Base-by-base conservation (phyloP, 2,113 vertebrate species). In the Carassius gibelio region DNA sequence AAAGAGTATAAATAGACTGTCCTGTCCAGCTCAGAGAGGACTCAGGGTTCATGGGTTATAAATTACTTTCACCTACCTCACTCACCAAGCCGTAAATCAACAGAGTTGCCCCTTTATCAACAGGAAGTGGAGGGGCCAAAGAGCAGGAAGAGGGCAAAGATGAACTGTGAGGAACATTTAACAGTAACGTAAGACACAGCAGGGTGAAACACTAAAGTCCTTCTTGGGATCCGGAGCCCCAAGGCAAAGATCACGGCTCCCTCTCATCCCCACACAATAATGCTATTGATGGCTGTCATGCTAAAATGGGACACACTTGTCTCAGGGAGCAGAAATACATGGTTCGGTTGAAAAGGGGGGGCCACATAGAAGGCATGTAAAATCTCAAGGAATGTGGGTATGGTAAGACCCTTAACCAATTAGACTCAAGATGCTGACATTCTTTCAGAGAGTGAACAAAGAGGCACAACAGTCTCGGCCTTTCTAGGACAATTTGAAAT, bases 351-450 rank as follows among this genome's bases (percentile, higher is more conserved):
- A 91, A 89, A 88, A 77, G n/a, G 88, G 89, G 26, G 82, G 88
- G 86, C 74, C 89, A 82, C 91, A 89, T 90, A 88, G 88, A 91
- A 90, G 91, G 90, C 91, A 92, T 88, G 87, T 91, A 92, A 91
- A 93, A 94, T 86, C 85, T 88, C 83, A 55, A 94, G 92, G 93
- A 95, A 94, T 94, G 93, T 83, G 86, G 74, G 78, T 89, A 92
- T 90, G 90, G 87, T 88, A 61, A 93, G 88, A 68, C 45, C 84
- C 82, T 79, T 89, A 91, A 91, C 77, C 79, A 89, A 85, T 91
- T 91, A 94, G 90, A 88, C 87, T 81, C 91, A 91, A 92, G 90
- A 91, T 38, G 77, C 86, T 84, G 87, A 69, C 90, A 86, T 90
- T 88, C 88, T 87, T 88, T 88, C 38, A 61, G 52, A 74, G 62